phyloP scores from a whole-genome alignment of 2,113 vertebrate genomes.

The Pluvianellus socialis region DNA sequence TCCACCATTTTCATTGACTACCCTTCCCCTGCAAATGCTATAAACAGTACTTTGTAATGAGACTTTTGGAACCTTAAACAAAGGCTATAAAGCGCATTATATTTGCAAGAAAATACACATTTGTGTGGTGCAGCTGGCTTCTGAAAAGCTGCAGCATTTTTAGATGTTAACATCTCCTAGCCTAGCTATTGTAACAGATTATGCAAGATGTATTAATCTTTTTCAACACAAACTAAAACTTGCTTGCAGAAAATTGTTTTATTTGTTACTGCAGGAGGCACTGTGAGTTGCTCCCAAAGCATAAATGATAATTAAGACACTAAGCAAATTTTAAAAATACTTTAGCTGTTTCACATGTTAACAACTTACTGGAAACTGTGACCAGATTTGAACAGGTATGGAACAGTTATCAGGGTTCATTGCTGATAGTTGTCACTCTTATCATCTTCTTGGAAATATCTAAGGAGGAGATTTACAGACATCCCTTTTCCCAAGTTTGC shows the following conservation, averaged over 20 bases:
- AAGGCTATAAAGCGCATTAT: neutral
- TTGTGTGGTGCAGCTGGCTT: neutral
- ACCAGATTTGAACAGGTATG: neutral
- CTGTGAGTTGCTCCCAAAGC: neutral
- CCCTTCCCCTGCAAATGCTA: neutral
- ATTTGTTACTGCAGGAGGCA: neutral
- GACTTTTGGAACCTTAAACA: neutral
- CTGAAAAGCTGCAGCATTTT: neutral
- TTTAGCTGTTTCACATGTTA: neutral
- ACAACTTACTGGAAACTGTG: neutral
- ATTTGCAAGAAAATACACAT: rapidly evolving
- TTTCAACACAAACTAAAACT: neutral
- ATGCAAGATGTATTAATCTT: neutral
- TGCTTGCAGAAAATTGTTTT: neutral
- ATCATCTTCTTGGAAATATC: neutral
- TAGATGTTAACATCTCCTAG: neutral
- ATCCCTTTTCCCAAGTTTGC: neutral
- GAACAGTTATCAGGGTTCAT: neutral
- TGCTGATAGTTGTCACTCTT: neutral
- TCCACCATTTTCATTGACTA: neutral
- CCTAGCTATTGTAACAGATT: neutral
- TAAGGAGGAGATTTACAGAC: neutral
- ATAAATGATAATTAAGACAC: neutral
- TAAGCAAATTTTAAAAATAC: neutral
- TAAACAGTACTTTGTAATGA: neutral